These are phyloP conservation scores for Leptinotarsa texana DNA, from an alignment of 1,140 invertebrate genomes.

Conservation along the genomic window DNA sequence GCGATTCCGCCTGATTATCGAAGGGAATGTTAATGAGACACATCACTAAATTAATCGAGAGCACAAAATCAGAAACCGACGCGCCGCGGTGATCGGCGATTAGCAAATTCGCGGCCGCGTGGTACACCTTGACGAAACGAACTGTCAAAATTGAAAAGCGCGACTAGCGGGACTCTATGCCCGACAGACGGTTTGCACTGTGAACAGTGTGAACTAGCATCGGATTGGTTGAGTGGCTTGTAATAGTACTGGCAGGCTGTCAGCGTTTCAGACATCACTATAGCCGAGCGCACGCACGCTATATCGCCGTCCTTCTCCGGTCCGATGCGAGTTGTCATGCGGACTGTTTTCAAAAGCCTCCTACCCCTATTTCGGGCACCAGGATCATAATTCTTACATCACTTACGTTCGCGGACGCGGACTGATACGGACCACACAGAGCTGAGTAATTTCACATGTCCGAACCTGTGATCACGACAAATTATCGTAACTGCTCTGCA, in stretches of 20 bases:
- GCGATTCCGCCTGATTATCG: constrained; percentile 15
- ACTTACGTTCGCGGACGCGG: constrained; percentile 20
- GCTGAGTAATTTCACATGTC: constrained; percentile 42
- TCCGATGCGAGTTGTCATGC: constrained; percentile 36
- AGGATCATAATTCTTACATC: constrained; percentile 51
- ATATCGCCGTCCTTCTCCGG: constrained; percentile 40
- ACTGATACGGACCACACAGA: constrained; percentile 34
- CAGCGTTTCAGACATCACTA: constrained; percentile 57
- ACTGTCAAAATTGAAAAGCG: constrained; percentile 51
- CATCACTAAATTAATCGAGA: constrained; percentile 36
- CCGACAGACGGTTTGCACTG: constrained; percentile 50
- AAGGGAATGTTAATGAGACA: constrained; percentile 36
- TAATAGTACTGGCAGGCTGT: constrained; percentile 56
- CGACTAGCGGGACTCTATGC: constrained; percentile 40
- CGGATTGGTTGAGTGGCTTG: constrained; percentile 53
- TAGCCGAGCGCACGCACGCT: constrained; percentile 47
- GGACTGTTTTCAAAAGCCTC: constrained; percentile 49
- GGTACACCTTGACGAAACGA: constrained; percentile 35
- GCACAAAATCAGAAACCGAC: constrained; percentile 15
- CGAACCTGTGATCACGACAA: constrained; percentile 38
- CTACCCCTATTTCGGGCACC: constrained; percentile 52
- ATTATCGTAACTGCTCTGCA: constrained; percentile 32
- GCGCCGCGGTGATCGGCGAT: not conserved
- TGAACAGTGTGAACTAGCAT: constrained; percentile 40
- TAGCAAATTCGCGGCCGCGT: constrained; percentile 24